Evolutionary conservation across 2,888 invertebrate species (phyloP).

Genomic region (Drosophila kokeensis): DNA sequence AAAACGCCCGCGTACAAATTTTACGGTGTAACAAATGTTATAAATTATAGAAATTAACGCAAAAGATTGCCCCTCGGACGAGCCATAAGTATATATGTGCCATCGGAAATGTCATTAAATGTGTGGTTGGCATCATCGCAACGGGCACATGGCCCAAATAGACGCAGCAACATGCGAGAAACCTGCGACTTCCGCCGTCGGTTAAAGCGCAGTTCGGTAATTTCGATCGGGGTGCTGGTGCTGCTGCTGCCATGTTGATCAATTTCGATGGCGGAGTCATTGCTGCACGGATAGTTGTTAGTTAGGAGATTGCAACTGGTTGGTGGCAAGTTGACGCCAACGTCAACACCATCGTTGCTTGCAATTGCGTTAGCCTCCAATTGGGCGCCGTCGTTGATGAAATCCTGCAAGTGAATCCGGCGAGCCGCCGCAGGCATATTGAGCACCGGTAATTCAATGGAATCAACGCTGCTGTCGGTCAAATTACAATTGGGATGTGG

Average conservation of each 20-base stretch:
- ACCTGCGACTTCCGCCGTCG: conserved; percentile 61
- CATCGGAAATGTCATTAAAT: conserved; percentile 55
- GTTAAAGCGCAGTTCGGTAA: neutral
- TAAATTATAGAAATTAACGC: conserved; percentile 29
- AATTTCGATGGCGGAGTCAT: conserved; percentile 82
- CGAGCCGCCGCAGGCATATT: no score
- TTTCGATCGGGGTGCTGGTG: conserved; percentile 10
- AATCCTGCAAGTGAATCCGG: no score
- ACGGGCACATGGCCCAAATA: conserved; percentile 78
- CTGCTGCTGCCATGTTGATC: conserved; percentile 58
- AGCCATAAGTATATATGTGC: conserved; percentile 73
- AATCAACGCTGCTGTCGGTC: no score
- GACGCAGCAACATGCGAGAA: conserved; percentile 70
- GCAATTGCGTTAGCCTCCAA: conserved; percentile 42
- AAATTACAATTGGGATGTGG: no score
- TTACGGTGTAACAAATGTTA: conserved; percentile 11
- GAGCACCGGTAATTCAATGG: no score
- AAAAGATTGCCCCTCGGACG: conserved; percentile 30
- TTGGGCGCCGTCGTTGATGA: no score
- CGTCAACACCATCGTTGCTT: neutral
- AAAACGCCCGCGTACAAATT: conserved; percentile 34
- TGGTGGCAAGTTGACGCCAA: conserved; percentile 15
- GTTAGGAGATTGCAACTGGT: conserved; percentile 36
- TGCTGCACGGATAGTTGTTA: conserved; percentile 69
- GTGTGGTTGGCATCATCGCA: conserved; percentile 70